Conservation (phyloP, 2,113 vertebrate species). For the Corythornis vintsioides region DNA sequence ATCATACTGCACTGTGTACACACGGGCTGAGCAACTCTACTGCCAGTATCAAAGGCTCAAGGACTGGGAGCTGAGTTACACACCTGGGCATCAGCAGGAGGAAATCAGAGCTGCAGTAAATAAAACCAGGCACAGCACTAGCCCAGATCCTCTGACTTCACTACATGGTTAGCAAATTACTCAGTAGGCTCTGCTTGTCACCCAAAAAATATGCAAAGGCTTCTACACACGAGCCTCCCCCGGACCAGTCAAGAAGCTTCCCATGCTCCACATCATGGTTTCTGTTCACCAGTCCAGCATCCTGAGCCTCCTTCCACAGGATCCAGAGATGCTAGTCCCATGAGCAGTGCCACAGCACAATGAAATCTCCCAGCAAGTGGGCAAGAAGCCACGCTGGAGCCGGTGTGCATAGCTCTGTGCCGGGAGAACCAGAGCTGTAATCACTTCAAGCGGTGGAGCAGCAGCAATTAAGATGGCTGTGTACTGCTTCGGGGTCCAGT, state of each 20-base stretch:
- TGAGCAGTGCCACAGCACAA: accelerated
- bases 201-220: neutral
- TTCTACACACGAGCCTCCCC: neutral
- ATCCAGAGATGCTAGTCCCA: neutral
- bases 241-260: neutral
- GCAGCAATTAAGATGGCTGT: constrained; percentile 6
- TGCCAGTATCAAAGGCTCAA: neutral
- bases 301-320: accelerated
- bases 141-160: neutral
- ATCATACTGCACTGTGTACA: neutral
- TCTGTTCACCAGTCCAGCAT: neutral
- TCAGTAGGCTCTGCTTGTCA: constrained; percentile 31
- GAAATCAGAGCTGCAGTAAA: constrained; percentile 28
- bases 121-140: neutral
- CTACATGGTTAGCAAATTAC: neutral
- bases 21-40: neutral
- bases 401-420: accelerated
- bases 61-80: neutral
- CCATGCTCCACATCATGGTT: neutral
- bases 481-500: neutral
- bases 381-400: neutral
- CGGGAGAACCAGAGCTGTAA: neutral
- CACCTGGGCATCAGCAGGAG: constrained; percentile 2
- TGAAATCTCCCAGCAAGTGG: accelerated
- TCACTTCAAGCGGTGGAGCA: constrained; percentile 9